Evolutionary conservation across 2,888 invertebrate genomes (phyloP).

Genomic region (Dasysyrphus albostriatus): DNA sequence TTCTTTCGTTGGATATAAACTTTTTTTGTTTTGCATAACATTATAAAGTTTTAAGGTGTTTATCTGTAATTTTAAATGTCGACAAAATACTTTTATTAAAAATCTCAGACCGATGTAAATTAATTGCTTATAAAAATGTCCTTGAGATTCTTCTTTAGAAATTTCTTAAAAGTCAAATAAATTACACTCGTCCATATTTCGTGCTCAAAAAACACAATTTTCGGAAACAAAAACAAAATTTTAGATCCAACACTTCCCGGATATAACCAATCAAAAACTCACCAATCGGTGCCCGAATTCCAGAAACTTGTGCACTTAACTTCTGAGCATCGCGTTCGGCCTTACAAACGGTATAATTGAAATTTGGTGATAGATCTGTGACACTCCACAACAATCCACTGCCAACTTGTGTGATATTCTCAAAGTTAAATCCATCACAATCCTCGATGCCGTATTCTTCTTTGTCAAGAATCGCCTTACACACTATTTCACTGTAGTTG

Average conservation of each 20-base stretch:
- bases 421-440: slow-evolving; percentile 80
- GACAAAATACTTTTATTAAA: background rate
- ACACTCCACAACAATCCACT: slow-evolving; percentile 75
- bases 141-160: background rate
- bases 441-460: slow-evolving; percentile 79
- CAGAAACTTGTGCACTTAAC: slow-evolving; percentile 81
- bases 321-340: slow-evolving; percentile 83
- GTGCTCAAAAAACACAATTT: too few relatives aligned
- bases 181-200: too few relatives aligned
- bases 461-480: slow-evolving; percentile 82
- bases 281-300: slow-evolving; percentile 83
- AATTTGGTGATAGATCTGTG: slow-evolving; percentile 77
- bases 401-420: slow-evolving; percentile 79
- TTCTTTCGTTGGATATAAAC: background rate
- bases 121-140: background rate
- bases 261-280: slow-evolving; percentile 56
- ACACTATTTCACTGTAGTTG: slow-evolving; percentile 80
- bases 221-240: too few relatives aligned
- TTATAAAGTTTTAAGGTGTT: background rate
- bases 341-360: slow-evolving; percentile 82
- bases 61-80: background rate
- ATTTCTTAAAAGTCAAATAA: background rate
- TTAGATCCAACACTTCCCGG: too few relatives aligned
- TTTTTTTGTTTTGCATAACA: slow-evolving; percentile 1
- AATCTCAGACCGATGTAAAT: background rate